These are phyloP conservation scores for Xiphydria camelus DNA, from an alignment of 2,888 invertebrate species.

Conservation along the genomic window DNA sequence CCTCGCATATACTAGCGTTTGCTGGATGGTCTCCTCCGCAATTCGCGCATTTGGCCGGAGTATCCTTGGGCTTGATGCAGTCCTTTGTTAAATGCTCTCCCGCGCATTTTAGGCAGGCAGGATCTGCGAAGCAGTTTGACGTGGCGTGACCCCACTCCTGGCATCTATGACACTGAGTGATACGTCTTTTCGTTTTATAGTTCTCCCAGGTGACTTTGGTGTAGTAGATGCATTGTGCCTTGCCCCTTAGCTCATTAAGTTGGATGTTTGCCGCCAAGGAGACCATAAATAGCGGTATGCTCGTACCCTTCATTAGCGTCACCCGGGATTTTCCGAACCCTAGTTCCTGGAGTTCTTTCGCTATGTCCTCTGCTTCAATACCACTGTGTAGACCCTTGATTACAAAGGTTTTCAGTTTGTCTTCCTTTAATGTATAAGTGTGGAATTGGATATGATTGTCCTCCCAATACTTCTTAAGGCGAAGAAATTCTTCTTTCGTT, in stretches of 20 bases:
- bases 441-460: not conserved
- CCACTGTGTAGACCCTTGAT: not conserved
- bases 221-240: not conserved
- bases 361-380: not conserved
- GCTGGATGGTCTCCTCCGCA: too few species aligned
- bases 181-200: constrained; percentile 25
- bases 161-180: constrained; percentile 37
- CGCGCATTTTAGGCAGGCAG: constrained; percentile 34
- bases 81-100: constrained; percentile 31
- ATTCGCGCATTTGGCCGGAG: too few species aligned
- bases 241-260: not conserved
- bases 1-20: constrained; percentile 27
- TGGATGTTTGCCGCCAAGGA: not conserved
- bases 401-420: constrained; percentile 1
- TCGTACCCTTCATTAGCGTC: too few species aligned
- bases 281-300: too few species aligned
- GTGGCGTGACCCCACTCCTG: constrained; percentile 41
- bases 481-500: too few species aligned
- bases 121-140: constrained; percentile 26
- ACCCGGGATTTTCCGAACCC: not conserved
- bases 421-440: not conserved
- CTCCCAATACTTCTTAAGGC: too few species aligned
- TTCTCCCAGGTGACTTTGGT: constrained; percentile 25
- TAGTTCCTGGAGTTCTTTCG: not conserved
- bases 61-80: too few species aligned